Percentiles rank a stretch among this genome's conserved stretches.
phyloP scores from a whole-genome alignment of 2,888 invertebrate species.

The Vesta saturnalis region DNA sequence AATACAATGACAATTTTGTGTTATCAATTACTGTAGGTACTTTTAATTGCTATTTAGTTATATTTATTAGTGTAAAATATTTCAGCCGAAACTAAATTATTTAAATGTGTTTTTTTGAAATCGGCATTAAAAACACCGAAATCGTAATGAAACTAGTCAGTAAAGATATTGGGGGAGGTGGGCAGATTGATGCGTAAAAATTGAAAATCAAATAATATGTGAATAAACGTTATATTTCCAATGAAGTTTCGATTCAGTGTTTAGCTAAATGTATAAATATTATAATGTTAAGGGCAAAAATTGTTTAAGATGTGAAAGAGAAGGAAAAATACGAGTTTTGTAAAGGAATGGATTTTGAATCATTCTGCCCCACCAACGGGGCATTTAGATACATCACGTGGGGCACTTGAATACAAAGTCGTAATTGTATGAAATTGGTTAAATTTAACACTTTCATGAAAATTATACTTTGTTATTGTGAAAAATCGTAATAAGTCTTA shows the following conservation, averaged over 20 bases:
- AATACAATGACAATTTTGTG: too few species aligned
- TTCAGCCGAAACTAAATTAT: too few species aligned
- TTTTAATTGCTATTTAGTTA: too few species aligned
- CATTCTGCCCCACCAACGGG: neutral
- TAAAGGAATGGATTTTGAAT: neutral
- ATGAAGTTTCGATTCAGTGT: neutral
- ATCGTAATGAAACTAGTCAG: too few species aligned
- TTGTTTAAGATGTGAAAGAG: neutral
- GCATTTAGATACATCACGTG: neutral
- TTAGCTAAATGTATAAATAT: neutral
- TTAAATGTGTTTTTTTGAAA: too few species aligned
- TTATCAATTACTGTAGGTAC: too few species aligned
- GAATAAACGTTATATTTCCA: neutral
- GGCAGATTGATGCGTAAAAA: neutral
- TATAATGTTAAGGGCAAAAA: neutral
- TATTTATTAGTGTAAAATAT: too few species aligned
- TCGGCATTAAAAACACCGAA: too few species aligned
- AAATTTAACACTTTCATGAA: neutral
- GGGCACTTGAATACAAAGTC: neutral
- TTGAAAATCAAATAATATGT: neutral
- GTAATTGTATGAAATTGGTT: neutral
- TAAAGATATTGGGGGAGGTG: neutral
- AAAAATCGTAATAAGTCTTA: neutral
- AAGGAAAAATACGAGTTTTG: neutral
- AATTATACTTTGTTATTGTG: neutral